phyloP scores from a whole-genome alignment of 1,140 invertebrate genomes.

The Drosophila neocordata region DNA sequence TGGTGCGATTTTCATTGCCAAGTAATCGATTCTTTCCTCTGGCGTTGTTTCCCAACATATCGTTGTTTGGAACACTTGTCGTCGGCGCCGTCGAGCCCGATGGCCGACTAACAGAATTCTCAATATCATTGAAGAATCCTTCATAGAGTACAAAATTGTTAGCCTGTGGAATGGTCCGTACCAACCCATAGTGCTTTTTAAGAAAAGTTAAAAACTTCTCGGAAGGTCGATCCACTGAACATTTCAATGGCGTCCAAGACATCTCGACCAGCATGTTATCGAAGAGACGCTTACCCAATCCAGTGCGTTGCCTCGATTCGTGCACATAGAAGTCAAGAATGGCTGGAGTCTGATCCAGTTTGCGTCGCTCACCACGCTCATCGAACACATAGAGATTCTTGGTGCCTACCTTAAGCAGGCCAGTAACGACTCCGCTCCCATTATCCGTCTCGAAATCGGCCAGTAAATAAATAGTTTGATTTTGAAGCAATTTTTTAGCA shows the following conservation, averaged over 20 bases:
- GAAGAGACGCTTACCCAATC: slow-evolving; percentile 89
- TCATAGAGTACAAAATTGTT: slow-evolving; percentile 94
- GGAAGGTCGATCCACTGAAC: slow-evolving; percentile 95
- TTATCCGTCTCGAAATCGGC: slow-evolving; percentile 77
- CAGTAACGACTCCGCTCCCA: slow-evolving; percentile 86
- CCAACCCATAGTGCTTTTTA: slow-evolving; percentile 90
- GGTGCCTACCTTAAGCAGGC: slow-evolving; percentile 91
- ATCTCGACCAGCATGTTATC: slow-evolving; percentile 90
- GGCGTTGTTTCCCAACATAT: neutral
- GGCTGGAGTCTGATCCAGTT: slow-evolving; percentile 88
- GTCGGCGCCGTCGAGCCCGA: neutral
- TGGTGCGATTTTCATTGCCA: neutral
- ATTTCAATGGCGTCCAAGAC: slow-evolving; percentile 86
- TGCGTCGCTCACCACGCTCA: slow-evolving; percentile 85
- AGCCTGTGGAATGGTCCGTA: slow-evolving; percentile 89
- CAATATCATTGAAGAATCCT: slow-evolving; percentile 87
- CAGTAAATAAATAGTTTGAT: slow-evolving; percentile 42
- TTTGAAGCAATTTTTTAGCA: neutral
- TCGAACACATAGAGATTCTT: slow-evolving; percentile 93
- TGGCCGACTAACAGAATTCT: neutral
- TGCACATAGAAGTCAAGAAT: slow-evolving; percentile 94
- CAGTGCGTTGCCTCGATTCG: slow-evolving; percentile 89
- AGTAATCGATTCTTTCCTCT: neutral
- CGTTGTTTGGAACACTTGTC: neutral
- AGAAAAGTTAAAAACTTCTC: slow-evolving; percentile 92